phyloP scores from a whole-genome alignment of 2,888 invertebrate genomes.

The Microplitis manilae region DNA sequence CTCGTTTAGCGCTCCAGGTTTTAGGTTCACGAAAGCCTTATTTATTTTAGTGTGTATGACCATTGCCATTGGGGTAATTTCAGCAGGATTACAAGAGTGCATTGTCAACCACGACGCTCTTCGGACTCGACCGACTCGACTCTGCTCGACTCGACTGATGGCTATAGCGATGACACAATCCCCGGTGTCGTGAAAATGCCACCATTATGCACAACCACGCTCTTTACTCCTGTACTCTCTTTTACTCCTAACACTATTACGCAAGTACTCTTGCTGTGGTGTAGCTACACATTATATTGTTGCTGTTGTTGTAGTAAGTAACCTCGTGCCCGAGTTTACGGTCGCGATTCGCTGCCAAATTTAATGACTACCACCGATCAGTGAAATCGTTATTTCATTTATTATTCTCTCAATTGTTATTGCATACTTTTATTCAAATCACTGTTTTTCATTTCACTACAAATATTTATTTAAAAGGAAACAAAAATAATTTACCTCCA shows the following conservation, averaged over 20 bases:
- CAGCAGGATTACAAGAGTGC: constrained; percentile 45
- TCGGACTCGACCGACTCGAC: constrained; percentile 31
- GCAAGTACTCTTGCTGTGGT: constrained; percentile 29
- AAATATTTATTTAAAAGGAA: not conserved
- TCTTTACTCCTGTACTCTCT: not conserved
- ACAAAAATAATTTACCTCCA: no score
- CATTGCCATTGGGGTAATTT: constrained; percentile 33
- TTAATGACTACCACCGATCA: constrained; percentile 33
- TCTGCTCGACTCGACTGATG: not conserved
- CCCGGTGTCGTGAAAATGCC: constrained; percentile 61
- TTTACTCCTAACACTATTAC: constrained; percentile 21
- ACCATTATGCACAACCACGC: constrained; percentile 55
- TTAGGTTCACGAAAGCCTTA: not conserved
- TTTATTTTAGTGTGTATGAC: constrained; percentile 49
- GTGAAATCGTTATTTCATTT: constrained; percentile 26
- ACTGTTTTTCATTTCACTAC: not conserved
- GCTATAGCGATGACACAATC: constrained; percentile 62
- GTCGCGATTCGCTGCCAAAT: constrained; percentile 43
- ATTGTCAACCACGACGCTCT: constrained; percentile 52
- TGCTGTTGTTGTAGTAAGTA: not conserved
- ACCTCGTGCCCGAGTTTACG: constrained; percentile 42
- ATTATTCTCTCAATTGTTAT: not conserved
- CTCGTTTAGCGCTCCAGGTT: not conserved
- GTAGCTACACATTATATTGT: not conserved
- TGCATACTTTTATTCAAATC: not conserved